Percentiles rank a stretch among this genome's conserved stretches.
These are phyloP conservation scores for Valencia hispanica DNA, from an alignment of 2,797 vertebrate genomes.

Conservation along the genomic window DNA sequence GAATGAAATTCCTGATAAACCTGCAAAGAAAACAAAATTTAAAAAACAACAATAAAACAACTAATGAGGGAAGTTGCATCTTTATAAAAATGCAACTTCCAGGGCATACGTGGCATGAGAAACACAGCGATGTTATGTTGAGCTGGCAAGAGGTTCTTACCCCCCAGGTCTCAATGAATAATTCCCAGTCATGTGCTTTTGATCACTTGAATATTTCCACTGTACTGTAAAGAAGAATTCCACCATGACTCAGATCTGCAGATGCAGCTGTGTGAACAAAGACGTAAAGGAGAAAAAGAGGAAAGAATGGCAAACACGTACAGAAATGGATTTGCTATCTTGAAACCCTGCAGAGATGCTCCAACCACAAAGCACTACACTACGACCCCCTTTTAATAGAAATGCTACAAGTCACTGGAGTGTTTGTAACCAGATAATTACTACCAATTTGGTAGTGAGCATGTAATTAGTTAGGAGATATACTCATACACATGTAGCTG, in stretches of 20 bases:
- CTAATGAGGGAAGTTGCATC: constrained; percentile 49
- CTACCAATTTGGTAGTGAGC: constrained; percentile 34
- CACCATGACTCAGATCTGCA: constrained; percentile 62
- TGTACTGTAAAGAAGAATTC: constrained; percentile 43
- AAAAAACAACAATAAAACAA: constrained; percentile 18
- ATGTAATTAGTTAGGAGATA: constrained; percentile 44
- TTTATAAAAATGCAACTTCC: constrained; percentile 25
- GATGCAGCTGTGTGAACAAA: constrained; percentile 60
- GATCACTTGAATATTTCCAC: constrained; percentile 68
- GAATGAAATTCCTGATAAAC: constrained; percentile 37
- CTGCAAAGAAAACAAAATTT: constrained; percentile 22
- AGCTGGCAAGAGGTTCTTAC: constrained; percentile 46
- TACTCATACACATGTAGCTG: constrained; percentile 22
- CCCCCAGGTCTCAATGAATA: constrained; percentile 61
- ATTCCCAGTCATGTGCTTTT: constrained; percentile 67
- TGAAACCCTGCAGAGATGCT: constrained; percentile 56
- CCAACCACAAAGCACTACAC: constrained; percentile 47
- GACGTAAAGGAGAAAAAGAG: constrained; percentile 39
- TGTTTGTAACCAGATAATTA: constrained; percentile 58
- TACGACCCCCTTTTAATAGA: constrained; percentile 56
- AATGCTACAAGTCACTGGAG: constrained; percentile 42
- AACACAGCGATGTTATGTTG: constrained; percentile 25
- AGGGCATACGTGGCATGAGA: constrained; percentile 51
- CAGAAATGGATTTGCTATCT: constrained; percentile 35
- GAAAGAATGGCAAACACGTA: constrained; percentile 36